Conservation (phyloP, 37 sponge, comb jelly and placozoan genomes). For the Dysidea cf. avara region DNA sequence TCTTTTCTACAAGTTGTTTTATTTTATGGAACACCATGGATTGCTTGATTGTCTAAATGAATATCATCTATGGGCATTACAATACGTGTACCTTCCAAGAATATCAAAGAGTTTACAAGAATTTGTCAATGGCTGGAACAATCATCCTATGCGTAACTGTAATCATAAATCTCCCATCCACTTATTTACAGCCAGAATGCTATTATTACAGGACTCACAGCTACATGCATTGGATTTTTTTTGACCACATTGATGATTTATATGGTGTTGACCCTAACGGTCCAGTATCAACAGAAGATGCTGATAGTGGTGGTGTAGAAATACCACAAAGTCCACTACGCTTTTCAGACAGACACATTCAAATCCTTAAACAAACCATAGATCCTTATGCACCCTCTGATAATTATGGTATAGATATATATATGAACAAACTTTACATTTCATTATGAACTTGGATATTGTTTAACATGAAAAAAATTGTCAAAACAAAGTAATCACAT, state of each 20-base stretch:
- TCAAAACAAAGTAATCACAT: neutral
- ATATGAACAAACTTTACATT: slow-evolving; percentile 39
- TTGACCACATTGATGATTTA: neutral
- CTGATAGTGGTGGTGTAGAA: slow-evolving; percentile 1
- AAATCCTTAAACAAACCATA: slow-evolving; percentile 4
- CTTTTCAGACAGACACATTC: too few relatives aligned
- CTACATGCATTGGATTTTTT: neutral
- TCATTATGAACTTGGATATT: neutral
- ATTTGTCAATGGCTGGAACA: neutral
- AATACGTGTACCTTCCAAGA: slow-evolving; percentile 31
- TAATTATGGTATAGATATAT: slow-evolving; percentile 41
- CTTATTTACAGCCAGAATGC: too few relatives aligned
- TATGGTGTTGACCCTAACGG: slow-evolving; percentile 5
- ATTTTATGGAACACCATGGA: too few relatives aligned
- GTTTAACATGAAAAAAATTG: neutral
- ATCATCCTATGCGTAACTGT: neutral
- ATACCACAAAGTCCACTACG: slow-evolving; percentile 5
- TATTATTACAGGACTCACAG: too few relatives aligned
- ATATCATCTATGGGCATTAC: slow-evolving; percentile 28
- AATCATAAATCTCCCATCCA: neutral
- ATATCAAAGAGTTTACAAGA: neutral
- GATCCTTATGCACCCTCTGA: slow-evolving; percentile 18
- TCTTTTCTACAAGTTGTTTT: slow-evolving; percentile 29
- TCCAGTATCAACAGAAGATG: neutral
- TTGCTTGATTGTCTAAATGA: slow-evolving; percentile 44